Conservation (phyloP, 2,113 vertebrate genomes). For the Tauraco erythrolophus region DNA sequence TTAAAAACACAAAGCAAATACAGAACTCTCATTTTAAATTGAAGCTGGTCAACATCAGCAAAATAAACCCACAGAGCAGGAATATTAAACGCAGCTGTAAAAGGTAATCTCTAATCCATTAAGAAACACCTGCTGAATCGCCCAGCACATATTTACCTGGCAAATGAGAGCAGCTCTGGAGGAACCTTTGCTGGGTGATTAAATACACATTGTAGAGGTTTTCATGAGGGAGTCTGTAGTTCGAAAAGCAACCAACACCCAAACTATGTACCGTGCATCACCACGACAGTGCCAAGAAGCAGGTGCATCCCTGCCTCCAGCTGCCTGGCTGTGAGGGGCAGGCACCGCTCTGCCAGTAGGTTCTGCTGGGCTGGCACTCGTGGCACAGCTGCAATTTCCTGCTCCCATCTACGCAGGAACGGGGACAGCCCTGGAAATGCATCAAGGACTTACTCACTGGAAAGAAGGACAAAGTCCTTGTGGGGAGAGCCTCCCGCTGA, state of each 20-base stretch:
- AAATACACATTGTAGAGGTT: conserved; percentile 17
- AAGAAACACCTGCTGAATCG: not conserved
- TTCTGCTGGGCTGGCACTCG: not conserved
- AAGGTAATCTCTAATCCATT: conserved; percentile 24
- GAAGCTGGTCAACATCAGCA: not conserved
- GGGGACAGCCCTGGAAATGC: not conserved
- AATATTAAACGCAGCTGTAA: conserved; percentile 24
- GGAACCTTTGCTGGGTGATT: not conserved
- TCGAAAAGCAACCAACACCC: not conserved
- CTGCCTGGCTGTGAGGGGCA: not conserved
- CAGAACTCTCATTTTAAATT: not conserved
- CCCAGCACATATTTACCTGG: conserved; percentile 1
- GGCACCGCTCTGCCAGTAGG: not conserved
- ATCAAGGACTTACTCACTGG: not conserved
- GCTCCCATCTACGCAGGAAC: not conserved
- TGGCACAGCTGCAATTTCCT: not conserved
- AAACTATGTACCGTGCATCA: not conserved
- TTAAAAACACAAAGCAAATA: conserved; percentile 7
- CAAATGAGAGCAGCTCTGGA: not conserved
- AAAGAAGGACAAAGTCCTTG: not conserved
- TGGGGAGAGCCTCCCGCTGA: not conserved
- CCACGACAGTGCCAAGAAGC: not conserved
- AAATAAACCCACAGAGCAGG: not conserved
- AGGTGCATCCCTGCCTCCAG: not conserved
- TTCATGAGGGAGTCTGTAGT: not conserved